Evolutionary conservation across 2,888 invertebrate species (phyloP), one percentile per base, ranked within the genome.

Genomic region (Electrophaes corylata): DNA sequence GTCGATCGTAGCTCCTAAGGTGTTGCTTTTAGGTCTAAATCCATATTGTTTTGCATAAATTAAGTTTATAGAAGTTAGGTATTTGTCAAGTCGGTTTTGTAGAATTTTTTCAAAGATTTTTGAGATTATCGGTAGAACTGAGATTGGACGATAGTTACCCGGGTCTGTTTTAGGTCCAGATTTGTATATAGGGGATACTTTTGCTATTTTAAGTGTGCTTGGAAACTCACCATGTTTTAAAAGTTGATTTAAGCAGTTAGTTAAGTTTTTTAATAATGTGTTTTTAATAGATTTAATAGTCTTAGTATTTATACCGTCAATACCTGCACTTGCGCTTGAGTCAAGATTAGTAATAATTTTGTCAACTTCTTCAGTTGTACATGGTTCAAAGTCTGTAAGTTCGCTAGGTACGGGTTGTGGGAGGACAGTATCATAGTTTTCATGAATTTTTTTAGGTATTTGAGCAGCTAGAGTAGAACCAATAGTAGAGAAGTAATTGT

Each of bases 251-350:
- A 60, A 44, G 12, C 51, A 60, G 1, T 43, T 6, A 1, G 50
- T 48, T 26, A 59, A 29, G 0, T 26, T 18, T 0, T 26, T 18
- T 5, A n/a, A 1, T 2, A 60, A 51, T 4, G 37, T 2, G 16
- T 12, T 8, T 35, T 53, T 53, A 8, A 62, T 14, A 12, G 51
- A 55, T 44, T 61, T 61, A 10, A 61, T 20, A 0, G 37, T 5
- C 31, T 61, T 61, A 3, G 50, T 54, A 14, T 11, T 61, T 8
- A 61, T 54, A 1, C 49, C 55, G 19, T 62, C 46, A n/a, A 61
- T 20, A 2, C 60, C 58, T 35, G 45, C 14, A n/a, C 61, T 62
- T 1, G 54, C 40, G 29, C 54, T 54, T 2, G 19, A 19, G 14
- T 57, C 31, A 2, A 61, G 29, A 14, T 43, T 43, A 10, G 33